phyloP scores from a whole-genome alignment of 2,113 vertebrate species.

The Daboia siamensis region DNA sequence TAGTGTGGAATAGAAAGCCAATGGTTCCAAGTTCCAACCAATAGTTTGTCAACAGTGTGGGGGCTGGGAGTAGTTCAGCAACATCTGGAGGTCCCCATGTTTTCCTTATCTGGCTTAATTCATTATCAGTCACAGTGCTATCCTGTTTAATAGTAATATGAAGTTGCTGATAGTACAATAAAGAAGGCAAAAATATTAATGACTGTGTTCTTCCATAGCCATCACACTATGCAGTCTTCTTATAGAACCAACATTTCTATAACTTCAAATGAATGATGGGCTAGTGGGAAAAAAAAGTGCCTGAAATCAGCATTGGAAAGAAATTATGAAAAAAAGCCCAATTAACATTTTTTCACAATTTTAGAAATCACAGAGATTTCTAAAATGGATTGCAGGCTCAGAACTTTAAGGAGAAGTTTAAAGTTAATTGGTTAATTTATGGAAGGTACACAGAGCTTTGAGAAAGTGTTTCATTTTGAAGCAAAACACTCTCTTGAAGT shows the following conservation, averaged over 20 bases:
- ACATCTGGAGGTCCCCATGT: not conserved
- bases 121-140: not conserved
- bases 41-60: not conserved
- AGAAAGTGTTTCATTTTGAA: too few species aligned
- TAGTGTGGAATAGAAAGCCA: not conserved
- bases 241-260: conserved; percentile 22
- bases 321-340: not conserved
- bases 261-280: not conserved
- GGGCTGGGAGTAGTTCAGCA: not conserved
- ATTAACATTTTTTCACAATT: not conserved
- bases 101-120: not conserved
- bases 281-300: not conserved
- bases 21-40: not conserved
- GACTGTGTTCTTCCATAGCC: conserved; percentile 16
- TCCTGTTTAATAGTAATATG: not conserved
- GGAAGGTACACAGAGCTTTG: too few species aligned
- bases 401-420: not conserved
- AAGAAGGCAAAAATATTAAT: not conserved
- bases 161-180: not conserved
- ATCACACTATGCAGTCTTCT: conserved; percentile 7
- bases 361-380: too few species aligned
- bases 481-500: too few species aligned
- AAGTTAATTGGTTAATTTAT: too few species aligned
- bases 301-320: not conserved
- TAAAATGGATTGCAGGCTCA: not conserved